Percentiles rank a stretch among this genome's conserved stretches.
Conservation (phyloP, 2,113 vertebrate species). For the Ammodytes dubius region DNA sequence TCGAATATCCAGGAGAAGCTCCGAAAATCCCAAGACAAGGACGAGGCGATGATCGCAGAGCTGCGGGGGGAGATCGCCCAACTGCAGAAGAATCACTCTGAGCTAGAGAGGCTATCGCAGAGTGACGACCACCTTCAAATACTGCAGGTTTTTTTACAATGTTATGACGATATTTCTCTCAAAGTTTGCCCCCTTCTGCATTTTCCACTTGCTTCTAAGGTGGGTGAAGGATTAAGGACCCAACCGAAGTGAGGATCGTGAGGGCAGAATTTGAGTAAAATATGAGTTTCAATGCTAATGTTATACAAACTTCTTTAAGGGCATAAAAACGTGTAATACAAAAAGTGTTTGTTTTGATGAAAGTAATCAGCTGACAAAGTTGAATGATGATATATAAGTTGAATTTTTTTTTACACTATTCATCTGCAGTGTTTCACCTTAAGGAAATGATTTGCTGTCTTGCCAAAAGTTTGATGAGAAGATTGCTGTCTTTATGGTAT, state of each 20-base stretch:
- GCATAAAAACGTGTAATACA: too few species aligned
- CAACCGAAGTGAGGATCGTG: neutral
- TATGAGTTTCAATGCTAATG: neutral
- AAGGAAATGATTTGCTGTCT: too few species aligned
- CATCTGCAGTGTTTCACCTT: too few species aligned
- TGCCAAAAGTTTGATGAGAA: too few species aligned
- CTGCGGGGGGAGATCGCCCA: slow-evolving; percentile 53
- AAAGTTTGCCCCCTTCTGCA: neutral
- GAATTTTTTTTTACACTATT: too few species aligned
- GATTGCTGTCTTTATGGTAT: neutral
- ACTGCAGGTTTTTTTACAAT: slow-evolving; percentile 56
- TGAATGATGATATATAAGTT: too few species aligned
- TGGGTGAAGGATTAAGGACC: neutral
- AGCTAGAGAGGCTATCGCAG: slow-evolving; percentile 67
- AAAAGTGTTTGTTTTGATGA: too few species aligned
- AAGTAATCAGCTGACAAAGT: too few species aligned
- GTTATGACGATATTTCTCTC: neutral
- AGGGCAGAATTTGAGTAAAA: neutral
- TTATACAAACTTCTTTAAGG: too few species aligned
- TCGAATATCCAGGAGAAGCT: slow-evolving; percentile 49
- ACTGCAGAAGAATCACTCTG: slow-evolving; percentile 28
- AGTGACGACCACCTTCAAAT: slow-evolving; percentile 59
- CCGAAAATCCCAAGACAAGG: slow-evolving; percentile 29
- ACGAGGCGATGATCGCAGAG: slow-evolving; percentile 4
- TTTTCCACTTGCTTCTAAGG: neutral